Percentiles rank a stretch among this genome's conserved stretches.
Conservation (phyloP, 2,888 invertebrate genomes). For the Matsumyia berberina region DNA sequence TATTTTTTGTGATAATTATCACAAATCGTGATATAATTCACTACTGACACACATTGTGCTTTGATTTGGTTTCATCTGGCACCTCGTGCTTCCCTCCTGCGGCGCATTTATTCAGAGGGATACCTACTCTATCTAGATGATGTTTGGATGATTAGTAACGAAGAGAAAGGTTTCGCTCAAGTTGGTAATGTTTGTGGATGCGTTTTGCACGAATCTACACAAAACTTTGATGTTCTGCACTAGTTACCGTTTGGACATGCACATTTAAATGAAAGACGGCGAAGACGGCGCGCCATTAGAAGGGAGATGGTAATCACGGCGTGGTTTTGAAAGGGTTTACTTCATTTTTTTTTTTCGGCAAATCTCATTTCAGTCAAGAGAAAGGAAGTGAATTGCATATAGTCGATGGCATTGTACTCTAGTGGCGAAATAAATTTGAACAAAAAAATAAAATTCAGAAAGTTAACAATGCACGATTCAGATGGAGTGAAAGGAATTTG, state of each 20-base stretch:
- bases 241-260: slow-evolving; percentile 42
- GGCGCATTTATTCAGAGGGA: neutral
- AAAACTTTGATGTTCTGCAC: slow-evolving; percentile 28
- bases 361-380: slow-evolving; percentile 17
- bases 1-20: slow-evolving; percentile 60
- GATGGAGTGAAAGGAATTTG: slow-evolving; percentile 36
- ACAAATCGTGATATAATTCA: slow-evolving; percentile 69
- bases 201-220: slow-evolving; percentile 55
- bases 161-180: slow-evolving; percentile 31
- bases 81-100: slow-evolving; percentile 11
- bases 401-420: slow-evolving; percentile 5
- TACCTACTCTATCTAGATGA: slow-evolving; percentile 9
- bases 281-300: neutral
- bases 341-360: neutral
- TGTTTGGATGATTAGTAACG: neutral
- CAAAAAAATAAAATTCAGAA: slow-evolving; percentile 8
- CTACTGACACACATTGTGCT: slow-evolving; percentile 60
- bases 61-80: slow-evolving; percentile 13
- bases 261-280: slow-evolving; percentile 19
- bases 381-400: slow-evolving; percentile 26
- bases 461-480: slow-evolving; percentile 23
- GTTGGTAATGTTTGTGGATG: slow-evolving; percentile 18
- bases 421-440: slow-evolving; percentile 5
- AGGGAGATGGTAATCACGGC: slow-evolving; percentile 21
- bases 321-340: slow-evolving; percentile 27